Evolutionary conservation across 2,113 vertebrate species (phyloP).

Genomic region (Glareola pratincola): DNA sequence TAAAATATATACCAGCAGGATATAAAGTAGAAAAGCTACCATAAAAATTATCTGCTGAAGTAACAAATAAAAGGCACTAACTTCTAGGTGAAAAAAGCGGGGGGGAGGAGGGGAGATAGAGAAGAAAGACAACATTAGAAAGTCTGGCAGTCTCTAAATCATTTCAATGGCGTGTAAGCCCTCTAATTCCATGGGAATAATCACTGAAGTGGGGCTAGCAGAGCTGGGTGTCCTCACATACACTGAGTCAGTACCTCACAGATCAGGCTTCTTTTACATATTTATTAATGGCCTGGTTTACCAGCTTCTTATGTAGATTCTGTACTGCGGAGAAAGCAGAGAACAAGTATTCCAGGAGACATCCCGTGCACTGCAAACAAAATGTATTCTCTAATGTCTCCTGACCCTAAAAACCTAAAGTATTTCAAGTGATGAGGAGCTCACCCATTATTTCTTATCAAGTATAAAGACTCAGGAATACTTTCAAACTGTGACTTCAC

Average conservation of each 20-base stretch:
- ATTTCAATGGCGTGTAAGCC: not conserved
- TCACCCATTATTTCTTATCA: not conserved
- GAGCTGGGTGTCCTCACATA: not conserved
- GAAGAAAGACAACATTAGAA: not conserved
- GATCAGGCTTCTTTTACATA: not conserved
- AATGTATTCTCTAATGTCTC: not conserved
- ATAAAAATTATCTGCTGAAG: conserved; percentile 27
- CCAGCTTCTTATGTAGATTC: not conserved
- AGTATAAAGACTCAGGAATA: not conserved
- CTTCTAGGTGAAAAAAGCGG: not conserved
- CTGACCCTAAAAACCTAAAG: not conserved
- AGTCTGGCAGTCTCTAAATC: not conserved
- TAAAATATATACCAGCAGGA: conserved; percentile 19
- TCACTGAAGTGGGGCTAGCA: not conserved
- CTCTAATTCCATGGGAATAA: not conserved
- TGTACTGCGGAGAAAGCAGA: not conserved
- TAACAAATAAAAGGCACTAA: conserved; percentile 25
- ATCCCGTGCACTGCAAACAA: not conserved
- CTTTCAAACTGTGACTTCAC: not conserved
- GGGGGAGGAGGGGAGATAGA: not conserved
- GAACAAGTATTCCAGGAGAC: not conserved
- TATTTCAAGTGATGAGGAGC: not conserved
- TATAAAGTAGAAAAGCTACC: conserved; percentile 20
- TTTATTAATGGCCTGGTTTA: not conserved
- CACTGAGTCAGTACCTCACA: not conserved